Base-by-base conservation (phyloP, 2,797 vertebrate genomes). In the Staurois parvus region DNA sequence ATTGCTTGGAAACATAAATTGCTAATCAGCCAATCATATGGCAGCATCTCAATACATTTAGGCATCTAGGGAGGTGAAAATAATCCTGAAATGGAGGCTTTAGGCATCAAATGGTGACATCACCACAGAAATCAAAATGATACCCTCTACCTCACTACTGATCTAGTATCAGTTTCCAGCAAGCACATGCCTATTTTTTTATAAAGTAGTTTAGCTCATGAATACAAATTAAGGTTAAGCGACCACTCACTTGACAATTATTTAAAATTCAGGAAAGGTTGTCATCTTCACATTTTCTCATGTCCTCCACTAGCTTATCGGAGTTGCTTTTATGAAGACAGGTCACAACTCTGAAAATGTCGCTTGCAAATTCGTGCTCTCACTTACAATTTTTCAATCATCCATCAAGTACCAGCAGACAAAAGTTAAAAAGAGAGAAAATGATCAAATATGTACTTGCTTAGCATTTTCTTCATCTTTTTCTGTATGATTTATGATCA, bases 351-450 rank as follows among this genome's bases (percentile, higher is more conserved):
- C 26, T 66, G n/a, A 29, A 42, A 40, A 40, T 42, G 72, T 19
- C 2, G 3, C 40, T 80, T 48, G 67, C 42, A 80, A 72, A 80
- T 70, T 28, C 17, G 32, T 72, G 30, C 69, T 64, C 32, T 81
- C 79, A 37, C 24, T 81, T 74, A 66, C 34, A 74, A 82, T 82
- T 83, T 30, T 48, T 67, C 73, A 83, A 83, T 75, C 72, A 83
- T 83, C 42, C 42, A 83, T 83, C 72, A 83, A 76, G 30, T 32
- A 24, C 73, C 40, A 67, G 28, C 64, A 76, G 73, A 52, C 72
- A 67, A 67, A 67, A 83, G 62, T 83, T 76, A 76, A 68, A 83
- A 67, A 52, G 81, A 19, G 32, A 15, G 37, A 73, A 67, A 83
- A 73, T 26, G 34, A 75, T 74, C 81, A 83, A 83, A 66, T 66